Conservation (phyloP, 64 coral and sea anemone genomes). For the Anthopleura sola region DNA sequence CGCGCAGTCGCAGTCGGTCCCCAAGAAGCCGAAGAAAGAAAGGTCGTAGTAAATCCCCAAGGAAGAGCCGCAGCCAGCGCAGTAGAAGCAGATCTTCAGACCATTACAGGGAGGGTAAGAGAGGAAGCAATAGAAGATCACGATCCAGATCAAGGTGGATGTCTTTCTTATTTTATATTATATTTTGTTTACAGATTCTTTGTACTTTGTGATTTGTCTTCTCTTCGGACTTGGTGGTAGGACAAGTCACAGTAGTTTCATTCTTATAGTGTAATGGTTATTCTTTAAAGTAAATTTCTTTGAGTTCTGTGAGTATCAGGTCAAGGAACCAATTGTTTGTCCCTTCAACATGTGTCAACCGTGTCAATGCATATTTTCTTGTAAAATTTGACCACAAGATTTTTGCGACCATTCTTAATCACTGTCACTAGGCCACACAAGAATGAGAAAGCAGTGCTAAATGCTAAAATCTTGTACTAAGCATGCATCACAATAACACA, state of each 20-base stretch:
- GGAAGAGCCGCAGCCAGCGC: background rate
- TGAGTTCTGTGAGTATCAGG: background rate
- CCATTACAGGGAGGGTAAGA: slow-evolving; percentile 49
- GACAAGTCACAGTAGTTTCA: background rate
- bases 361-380: too few species aligned
- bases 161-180: background rate
- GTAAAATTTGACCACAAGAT: background rate
- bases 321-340: background rate
- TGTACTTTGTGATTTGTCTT: background rate
- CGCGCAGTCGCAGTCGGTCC: slow-evolving; percentile 12
- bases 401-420: background rate
- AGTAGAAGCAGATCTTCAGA: slow-evolving; percentile 3
- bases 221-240: slow-evolving; percentile 7
- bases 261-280: background rate
- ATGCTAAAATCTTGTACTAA: too few species aligned
- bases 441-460: too few species aligned
- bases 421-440: too few species aligned
- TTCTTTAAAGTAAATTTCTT: background rate
- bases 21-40: slow-evolving; percentile 43
- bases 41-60: slow-evolving; percentile 30
- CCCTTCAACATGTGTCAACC: too few species aligned
- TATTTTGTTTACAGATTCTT: background rate
- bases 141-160: slow-evolving; percentile 56
- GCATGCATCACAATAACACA: too few species aligned
- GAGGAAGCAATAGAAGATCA: slow-evolving; percentile 36